Evolutionary conservation across 2,888 invertebrate genomes (phyloP).

Genomic region (Alloplasta piceator): DNA sequence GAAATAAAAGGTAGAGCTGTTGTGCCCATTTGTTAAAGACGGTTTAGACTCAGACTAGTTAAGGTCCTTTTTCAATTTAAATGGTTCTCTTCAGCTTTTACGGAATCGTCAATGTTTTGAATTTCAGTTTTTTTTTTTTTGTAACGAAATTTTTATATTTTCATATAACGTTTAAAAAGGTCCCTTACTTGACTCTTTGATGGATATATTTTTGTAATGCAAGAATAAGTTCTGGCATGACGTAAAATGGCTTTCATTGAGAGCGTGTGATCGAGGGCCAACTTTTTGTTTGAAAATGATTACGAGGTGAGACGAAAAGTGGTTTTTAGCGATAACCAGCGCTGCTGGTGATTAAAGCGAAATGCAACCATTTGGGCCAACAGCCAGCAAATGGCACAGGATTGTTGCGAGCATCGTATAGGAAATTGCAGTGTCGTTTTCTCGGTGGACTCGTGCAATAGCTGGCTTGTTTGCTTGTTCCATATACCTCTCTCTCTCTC

Average conservation of each 20-base stretch:
- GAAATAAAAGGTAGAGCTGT: too few relatives aligned
- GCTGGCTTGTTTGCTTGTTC: not conserved
- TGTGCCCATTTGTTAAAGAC: too few relatives aligned
- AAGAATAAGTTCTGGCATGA: not conserved
- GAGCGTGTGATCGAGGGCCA: not conserved
- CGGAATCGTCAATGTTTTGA: too few relatives aligned
- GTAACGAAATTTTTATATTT: too few relatives aligned
- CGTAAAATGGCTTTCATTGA: not conserved
- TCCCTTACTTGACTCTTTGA: too few relatives aligned
- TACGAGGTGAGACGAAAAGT: conserved; percentile 50
- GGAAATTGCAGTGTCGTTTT: conserved; percentile 27
- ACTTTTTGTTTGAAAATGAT: conserved; percentile 71
- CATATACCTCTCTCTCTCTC: conserved; percentile 43
- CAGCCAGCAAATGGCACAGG: conserved; percentile 54
- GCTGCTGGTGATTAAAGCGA: conserved; percentile 72
- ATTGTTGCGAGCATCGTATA: conserved; percentile 9
- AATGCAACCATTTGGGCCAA: conserved; percentile 64
- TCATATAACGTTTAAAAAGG: too few relatives aligned
- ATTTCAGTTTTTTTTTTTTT: too few relatives aligned
- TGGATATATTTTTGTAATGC: not conserved
- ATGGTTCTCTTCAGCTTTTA: too few relatives aligned
- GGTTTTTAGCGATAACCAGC: conserved; percentile 62
- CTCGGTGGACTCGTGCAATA: not conserved
- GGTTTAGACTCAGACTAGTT: too few relatives aligned
- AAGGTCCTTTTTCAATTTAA: too few relatives aligned